Conservation (phyloP, 2,113 vertebrate genomes). For the Toxotes chatareus region DNA sequence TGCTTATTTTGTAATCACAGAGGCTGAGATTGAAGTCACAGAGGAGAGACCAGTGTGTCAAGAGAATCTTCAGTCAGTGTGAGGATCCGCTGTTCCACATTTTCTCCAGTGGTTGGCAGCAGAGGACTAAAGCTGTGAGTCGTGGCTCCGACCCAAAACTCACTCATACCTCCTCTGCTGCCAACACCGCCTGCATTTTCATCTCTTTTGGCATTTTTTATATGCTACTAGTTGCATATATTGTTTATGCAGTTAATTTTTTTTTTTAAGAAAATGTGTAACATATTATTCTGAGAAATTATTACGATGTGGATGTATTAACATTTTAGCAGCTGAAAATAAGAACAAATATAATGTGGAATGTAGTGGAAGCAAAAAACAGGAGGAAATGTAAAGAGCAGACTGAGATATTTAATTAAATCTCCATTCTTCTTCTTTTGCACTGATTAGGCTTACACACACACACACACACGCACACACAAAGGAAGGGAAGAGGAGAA, state of each 20-base stretch:
- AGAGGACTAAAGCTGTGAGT: conserved; percentile 71
- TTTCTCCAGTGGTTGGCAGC: conserved; percentile 78
- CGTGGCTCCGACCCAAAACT: not conserved
- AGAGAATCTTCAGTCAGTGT: not conserved
- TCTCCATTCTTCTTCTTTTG: not conserved
- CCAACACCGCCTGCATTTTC: conserved; percentile 72
- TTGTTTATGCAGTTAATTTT: not conserved
- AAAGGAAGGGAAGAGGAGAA: conserved; percentile 16
- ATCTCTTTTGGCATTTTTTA: conserved; percentile 71
- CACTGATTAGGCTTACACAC: not conserved
- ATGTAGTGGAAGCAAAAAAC: not conserved
- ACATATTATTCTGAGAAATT: conserved; percentile 13
- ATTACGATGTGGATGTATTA: not conserved
- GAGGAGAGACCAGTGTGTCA: not conserved
- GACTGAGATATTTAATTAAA: not conserved
- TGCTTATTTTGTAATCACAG: not conserved
- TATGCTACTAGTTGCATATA: not conserved
- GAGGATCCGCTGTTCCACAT: conserved; percentile 33
- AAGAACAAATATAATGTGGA: not conserved
- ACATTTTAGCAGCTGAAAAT: not conserved
- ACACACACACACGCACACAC: conserved; percentile 20
- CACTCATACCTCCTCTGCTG: conserved; percentile 67
- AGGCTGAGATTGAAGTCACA: not conserved
- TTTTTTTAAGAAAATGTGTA: not conserved
- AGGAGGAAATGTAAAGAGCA: not conserved